Percentiles rank a stretch among this genome's conserved stretches.
phyloP scores from a whole-genome alignment of 2,113 vertebrate genomes.

The Delphinus delphis region DNA sequence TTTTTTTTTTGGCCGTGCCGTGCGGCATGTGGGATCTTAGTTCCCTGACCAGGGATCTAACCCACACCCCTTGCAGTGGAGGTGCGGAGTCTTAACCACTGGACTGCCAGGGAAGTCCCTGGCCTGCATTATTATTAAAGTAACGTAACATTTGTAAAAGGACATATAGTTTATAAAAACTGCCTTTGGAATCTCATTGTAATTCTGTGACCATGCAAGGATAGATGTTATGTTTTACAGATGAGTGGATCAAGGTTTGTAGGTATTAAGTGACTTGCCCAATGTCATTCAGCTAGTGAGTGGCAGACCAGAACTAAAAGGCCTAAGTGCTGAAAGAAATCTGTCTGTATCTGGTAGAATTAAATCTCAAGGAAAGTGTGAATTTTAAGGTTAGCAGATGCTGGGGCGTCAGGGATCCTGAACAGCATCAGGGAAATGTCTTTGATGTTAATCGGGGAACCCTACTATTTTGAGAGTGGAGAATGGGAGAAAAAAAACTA shows the following conservation, averaged over 20 bases:
- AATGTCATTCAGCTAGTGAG: background rate
- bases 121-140: background rate
- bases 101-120: too few relatives aligned
- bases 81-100: too few relatives aligned
- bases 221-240: background rate
- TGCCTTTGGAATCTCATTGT: background rate
- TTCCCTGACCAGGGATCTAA: too few relatives aligned
- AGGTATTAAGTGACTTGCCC: background rate
- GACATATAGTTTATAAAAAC: background rate
- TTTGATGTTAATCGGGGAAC: background rate
- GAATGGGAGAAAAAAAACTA: background rate
- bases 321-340: background rate
- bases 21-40: too few relatives aligned
- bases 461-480: background rate
- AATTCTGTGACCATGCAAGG: background rate
- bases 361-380: background rate
- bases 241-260: background rate
- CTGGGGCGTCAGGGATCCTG: background rate
- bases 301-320: background rate
- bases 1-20: too few relatives aligned
- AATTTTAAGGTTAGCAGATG: background rate
- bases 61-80: too few relatives aligned
- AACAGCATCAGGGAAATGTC: background rate
- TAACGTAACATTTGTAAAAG: conserved; percentile 21
- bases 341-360: background rate